A percentile compares a stretch with the other conserved stretches of the same genome.
phyloP scores from a whole-genome alignment of 2,797 vertebrate species.

The Morus bassanus region DNA sequence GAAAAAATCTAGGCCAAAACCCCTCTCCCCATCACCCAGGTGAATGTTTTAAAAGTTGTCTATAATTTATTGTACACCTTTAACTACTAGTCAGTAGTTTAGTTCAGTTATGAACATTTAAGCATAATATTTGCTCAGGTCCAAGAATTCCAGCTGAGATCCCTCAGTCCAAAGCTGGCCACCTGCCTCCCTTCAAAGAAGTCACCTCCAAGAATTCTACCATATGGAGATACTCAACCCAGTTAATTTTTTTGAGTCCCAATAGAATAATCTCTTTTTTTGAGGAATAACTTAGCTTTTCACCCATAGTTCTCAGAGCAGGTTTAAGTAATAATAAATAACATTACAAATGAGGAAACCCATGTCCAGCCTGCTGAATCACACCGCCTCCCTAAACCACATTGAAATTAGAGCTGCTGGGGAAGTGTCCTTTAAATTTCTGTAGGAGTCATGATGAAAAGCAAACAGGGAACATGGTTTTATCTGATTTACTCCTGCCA shows the following conservation, averaged over 20 bases:
- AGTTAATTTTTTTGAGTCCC: neutral
- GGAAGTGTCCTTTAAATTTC: slow-evolving; percentile 16
- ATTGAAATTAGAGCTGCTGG: slow-evolving; percentile 6
- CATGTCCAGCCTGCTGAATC: neutral
- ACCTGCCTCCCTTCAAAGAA: neutral
- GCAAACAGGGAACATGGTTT: neutral
- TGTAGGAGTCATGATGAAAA: slow-evolving; percentile 35
- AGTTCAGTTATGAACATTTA: neutral
- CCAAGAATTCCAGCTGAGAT: neutral
- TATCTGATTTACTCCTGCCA: slow-evolving; percentile 22
- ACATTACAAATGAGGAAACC: neutral
- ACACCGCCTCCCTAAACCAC: slow-evolving; percentile 41
- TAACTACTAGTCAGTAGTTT: neutral
- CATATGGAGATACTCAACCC: neutral
- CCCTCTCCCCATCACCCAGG: neutral
- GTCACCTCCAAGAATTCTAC: neutral
- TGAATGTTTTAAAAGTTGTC: neutral
- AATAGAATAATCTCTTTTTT: neutral
- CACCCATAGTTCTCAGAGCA: neutral
- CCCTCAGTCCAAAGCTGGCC: neutral
- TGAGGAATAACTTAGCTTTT: neutral
- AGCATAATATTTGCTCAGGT: neutral
- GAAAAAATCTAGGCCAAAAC: neutral
- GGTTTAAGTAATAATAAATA: neutral
- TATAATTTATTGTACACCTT: neutral